Conservation (phyloP, 1,140 invertebrate species). For the Drosophila orosa region DNA sequence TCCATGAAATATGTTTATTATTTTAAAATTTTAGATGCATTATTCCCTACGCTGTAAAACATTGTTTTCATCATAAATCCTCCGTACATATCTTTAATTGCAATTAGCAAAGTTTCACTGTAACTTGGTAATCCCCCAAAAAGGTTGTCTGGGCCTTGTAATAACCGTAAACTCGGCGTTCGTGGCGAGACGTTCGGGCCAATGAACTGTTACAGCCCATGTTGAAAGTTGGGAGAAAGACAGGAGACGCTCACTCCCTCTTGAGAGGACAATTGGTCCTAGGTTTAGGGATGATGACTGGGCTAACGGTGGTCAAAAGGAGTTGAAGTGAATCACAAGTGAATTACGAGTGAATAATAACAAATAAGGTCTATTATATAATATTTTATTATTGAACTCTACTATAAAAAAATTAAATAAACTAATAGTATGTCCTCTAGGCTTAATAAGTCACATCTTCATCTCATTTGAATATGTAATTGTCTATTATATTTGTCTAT, state of each 20-base stretch:
- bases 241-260: not conserved
- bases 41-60: not conserved
- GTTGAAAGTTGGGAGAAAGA: not conserved
- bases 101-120: not conserved
- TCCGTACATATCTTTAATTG: no score
- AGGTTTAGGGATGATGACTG: not conserved
- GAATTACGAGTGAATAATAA: no score
- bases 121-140: slow-evolving; percentile 10
- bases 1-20: not conserved
- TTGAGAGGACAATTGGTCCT: not conserved
- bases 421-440: no score
- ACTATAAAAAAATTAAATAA: no score
- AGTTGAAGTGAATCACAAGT: not conserved
- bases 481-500: no score
- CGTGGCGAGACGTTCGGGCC: slow-evolving; percentile 49
- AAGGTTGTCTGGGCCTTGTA: slow-evolving; percentile 39
- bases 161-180: slow-evolving; percentile 44
- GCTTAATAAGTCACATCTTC: no score
- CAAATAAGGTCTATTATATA: no score
- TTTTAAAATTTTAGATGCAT: not conserved
- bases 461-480: no score
- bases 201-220: slow-evolving; percentile 50
- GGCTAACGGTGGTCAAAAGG: not conserved
- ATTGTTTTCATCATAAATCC: not conserved
- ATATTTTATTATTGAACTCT: no score